These are phyloP conservation scores for Plectrocnemia conspersa DNA, from an alignment of 1,140 invertebrate species.

Conservation along the genomic window DNA sequence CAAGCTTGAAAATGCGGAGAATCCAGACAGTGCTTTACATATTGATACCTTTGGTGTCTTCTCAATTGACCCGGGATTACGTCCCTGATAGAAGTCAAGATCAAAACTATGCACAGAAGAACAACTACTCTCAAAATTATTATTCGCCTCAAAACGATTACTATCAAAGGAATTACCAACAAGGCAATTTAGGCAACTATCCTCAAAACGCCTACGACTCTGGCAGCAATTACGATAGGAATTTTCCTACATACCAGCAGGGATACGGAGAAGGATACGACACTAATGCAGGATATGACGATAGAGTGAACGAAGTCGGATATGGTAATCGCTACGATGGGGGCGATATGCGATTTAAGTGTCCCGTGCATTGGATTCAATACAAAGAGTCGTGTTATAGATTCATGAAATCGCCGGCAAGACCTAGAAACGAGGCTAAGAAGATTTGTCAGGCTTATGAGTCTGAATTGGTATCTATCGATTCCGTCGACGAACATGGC, in stretches of 20 bases:
- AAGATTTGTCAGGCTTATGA: constrained; percentile 76
- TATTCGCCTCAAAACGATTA: constrained; percentile 8
- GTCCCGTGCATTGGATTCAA: constrained; percentile 77
- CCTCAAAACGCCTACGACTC: constrained; percentile 16
- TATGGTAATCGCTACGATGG: constrained; percentile 43
- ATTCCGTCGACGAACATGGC: constrained; percentile 78
- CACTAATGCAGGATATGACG: constrained; percentile 34
- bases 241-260: constrained; percentile 12
- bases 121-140: constrained; percentile 10
- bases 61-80: constrained; percentile 4
- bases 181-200: constrained; percentile 12
- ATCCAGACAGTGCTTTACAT: not conserved
- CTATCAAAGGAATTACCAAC: constrained; percentile 18
- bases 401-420: constrained; percentile 80
- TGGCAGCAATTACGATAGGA: constrained; percentile 2
- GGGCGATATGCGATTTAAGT: constrained; percentile 52
- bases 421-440: constrained; percentile 71
- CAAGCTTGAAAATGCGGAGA: not conserved
- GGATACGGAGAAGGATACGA: constrained; percentile 20
- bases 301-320: constrained; percentile 43
- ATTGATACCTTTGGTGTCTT: not conserved
- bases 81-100: not conserved
- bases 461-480: constrained; percentile 74
- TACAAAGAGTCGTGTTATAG: constrained; percentile 74
- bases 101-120: constrained; percentile 11